Evolutionary conservation across 2,888 invertebrate species (phyloP).

Genomic region (Molorchus minor): DNA sequence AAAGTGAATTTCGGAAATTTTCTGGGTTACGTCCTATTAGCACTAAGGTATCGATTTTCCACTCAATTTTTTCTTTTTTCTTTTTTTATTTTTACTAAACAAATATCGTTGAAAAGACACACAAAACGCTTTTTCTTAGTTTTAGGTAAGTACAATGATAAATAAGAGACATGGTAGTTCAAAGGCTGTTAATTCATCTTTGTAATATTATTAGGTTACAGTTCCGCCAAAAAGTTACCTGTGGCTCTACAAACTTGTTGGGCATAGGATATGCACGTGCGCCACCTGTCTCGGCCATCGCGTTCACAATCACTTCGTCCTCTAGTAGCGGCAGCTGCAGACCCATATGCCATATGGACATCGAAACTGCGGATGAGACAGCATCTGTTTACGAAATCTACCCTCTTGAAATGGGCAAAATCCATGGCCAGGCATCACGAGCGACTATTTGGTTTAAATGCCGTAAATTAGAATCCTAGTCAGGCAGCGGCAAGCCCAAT

Average conservation of each 20-base stretch:
- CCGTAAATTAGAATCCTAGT: conserved; percentile 4
- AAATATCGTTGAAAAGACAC: too few species aligned
- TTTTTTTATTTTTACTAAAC: too few species aligned
- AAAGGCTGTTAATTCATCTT: too few species aligned
- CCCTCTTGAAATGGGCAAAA: conserved; percentile 21
- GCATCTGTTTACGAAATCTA: conserved; percentile 25
- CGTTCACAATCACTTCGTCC: conserved; percentile 25
- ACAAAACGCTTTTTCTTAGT: too few species aligned
- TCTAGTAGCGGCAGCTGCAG: conserved; percentile 42
- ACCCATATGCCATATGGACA: conserved; percentile 52
- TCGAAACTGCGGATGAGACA: conserved; percentile 32
- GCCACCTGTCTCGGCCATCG: conserved; percentile 28
- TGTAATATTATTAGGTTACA: background rate
- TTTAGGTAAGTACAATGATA: too few species aligned
- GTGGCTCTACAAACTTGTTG: background rate
- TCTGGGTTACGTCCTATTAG: too few species aligned
- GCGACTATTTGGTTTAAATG: conserved; percentile 10
- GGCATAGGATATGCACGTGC: conserved; percentile 25
- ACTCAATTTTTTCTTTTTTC: too few species aligned
- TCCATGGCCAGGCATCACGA: conserved; percentile 12
- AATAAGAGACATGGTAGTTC: too few species aligned
- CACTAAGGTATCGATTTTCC: too few species aligned
- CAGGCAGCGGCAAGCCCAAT: background rate
- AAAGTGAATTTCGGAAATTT: too few species aligned
- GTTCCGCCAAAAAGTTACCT: background rate